Conservation (phyloP, 2,113 vertebrate genomes). For the Pseudopodoces humilis region DNA sequence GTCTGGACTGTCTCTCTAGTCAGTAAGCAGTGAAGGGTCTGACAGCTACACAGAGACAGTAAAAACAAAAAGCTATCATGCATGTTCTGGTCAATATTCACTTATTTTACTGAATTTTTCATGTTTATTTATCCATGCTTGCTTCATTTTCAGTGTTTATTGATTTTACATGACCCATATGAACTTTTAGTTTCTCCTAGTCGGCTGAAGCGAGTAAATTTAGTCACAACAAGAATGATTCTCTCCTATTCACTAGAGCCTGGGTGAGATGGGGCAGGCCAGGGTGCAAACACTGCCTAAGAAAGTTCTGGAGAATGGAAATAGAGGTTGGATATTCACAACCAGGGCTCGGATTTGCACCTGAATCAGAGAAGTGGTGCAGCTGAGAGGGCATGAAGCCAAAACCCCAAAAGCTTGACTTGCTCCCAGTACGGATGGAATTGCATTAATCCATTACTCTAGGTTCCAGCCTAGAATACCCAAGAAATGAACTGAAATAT, state of each 20-base stretch:
- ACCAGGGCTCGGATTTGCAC: neutral
- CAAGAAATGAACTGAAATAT: neutral
- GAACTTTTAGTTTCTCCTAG: neutral
- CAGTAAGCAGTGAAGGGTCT: neutral
- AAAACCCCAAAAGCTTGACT: neutral
- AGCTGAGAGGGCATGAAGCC: neutral
- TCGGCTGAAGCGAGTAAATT: neutral
- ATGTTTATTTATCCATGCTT: neutral
- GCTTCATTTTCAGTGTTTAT: neutral
- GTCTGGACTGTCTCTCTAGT: neutral
- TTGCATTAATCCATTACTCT: neutral
- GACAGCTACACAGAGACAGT: neutral
- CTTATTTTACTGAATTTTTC: neutral
- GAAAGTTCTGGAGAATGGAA: neutral
- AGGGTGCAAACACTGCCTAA: neutral
- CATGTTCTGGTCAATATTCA: neutral
- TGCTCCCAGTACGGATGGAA: neutral
- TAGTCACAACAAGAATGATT: neutral
- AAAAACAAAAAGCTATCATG: neutral
- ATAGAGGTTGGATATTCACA: neutral
- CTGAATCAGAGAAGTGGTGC: neutral
- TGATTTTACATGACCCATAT: rapidly evolving
- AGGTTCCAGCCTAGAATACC: neutral
- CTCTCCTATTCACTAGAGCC: rapidly evolving
- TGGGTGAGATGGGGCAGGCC: rapidly evolving